Conservation (phyloP, 1,140 invertebrate genomes). For the Asobara japonica region DNA sequence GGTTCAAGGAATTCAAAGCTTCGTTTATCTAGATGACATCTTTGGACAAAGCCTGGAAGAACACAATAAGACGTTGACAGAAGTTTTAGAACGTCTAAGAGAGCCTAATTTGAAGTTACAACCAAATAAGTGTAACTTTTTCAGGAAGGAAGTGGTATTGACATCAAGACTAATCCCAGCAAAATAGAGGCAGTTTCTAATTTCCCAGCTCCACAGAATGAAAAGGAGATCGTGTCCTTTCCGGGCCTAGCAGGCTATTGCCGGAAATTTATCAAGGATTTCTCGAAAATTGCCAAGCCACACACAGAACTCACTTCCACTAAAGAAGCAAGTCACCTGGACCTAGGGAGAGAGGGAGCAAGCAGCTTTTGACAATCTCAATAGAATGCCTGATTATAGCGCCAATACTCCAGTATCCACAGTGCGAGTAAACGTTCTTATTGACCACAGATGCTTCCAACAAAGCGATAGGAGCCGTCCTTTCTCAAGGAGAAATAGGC, state of each 20-base stretch:
- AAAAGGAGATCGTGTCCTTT: too few relatives aligned
- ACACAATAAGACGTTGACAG: background rate
- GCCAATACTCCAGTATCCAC: too few relatives aligned
- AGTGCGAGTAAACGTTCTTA: background rate
- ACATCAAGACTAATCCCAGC: too few relatives aligned
- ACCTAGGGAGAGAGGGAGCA: background rate
- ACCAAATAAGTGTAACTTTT: background rate
- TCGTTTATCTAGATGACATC: constrained; percentile 15
- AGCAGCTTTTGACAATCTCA: background rate
- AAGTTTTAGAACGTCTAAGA: background rate
- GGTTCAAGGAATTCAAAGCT: background rate
- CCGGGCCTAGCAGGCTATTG: too few relatives aligned
- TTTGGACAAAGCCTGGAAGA: too few relatives aligned
- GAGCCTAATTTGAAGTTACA: background rate
- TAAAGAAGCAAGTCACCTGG: background rate
- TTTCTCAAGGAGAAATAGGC: background rate
- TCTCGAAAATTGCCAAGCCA: background rate
- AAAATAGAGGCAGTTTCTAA: too few relatives aligned
- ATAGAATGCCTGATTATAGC: background rate
- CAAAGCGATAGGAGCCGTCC: background rate
- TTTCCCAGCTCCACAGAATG: too few relatives aligned
- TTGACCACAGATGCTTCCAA: background rate
- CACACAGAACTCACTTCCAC: background rate
- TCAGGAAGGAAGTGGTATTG: background rate
- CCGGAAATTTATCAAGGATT: background rate